These are phyloP conservation scores for Limosa lapponica DNA, from an alignment of 2,797 vertebrate species.

Conservation along the genomic window DNA sequence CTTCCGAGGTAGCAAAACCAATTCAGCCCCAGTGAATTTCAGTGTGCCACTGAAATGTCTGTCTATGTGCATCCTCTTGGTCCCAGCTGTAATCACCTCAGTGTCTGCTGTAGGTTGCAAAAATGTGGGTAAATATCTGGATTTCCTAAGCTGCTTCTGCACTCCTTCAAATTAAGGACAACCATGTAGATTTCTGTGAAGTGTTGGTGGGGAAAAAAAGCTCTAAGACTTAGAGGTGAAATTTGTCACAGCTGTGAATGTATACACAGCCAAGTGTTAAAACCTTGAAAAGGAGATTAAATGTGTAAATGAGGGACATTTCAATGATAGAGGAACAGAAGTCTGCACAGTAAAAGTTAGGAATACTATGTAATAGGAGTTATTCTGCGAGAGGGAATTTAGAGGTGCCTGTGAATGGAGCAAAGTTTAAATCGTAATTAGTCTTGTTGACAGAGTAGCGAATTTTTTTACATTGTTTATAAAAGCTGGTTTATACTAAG, in stretches of 20 bases:
- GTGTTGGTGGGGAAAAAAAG: neutral
- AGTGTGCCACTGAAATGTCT: neutral
- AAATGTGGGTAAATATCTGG: neutral
- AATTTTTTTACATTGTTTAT: neutral
- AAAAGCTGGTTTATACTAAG: neutral
- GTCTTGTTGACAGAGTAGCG: neutral
- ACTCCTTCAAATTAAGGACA: neutral
- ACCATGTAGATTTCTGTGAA: neutral
- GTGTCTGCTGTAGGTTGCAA: neutral
- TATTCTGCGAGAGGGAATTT: neutral
- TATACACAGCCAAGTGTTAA: neutral
- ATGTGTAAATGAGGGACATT: neutral
- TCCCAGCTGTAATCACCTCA: neutral
- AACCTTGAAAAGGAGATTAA: conserved; percentile 12
- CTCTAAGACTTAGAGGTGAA: neutral
- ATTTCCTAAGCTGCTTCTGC: neutral
- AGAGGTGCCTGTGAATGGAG: neutral
- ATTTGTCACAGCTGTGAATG: neutral
- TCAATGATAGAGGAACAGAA: neutral
- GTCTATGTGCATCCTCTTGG: neutral
- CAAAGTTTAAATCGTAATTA: neutral
- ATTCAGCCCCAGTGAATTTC: neutral
- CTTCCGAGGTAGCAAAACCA: neutral
- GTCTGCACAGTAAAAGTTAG: neutral
- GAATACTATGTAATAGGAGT: neutral